Evolutionary conservation across 2,797 vertebrate species (phyloP).

Genomic region (Chloroceryle inda): DNA sequence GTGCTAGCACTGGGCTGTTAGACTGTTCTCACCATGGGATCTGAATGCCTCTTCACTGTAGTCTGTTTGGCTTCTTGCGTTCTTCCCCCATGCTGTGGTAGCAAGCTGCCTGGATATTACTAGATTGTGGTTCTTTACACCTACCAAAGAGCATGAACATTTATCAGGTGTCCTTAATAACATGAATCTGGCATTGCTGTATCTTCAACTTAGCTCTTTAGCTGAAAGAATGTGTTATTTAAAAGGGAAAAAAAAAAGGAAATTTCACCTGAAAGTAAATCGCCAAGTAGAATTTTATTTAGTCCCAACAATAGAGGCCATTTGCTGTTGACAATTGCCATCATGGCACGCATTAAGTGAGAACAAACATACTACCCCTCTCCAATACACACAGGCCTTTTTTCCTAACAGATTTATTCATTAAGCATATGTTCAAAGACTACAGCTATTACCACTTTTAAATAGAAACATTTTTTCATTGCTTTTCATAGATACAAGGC

Average conservation of each 20-base stretch:
- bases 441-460: constrained; percentile 70
- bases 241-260: background rate
- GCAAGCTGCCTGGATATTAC: constrained; percentile 16
- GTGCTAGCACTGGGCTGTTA: background rate
- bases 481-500: constrained; percentile 53
- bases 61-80: background rate
- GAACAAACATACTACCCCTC: constrained; percentile 58
- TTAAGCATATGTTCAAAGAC: constrained; percentile 71
- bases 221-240: background rate
- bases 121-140: background rate
- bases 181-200: background rate
- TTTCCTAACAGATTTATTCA: constrained; percentile 62
- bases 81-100: constrained; percentile 20
- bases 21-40: constrained; percentile 10
- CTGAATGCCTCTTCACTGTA: background rate
- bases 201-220: constrained; percentile 28
- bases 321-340: constrained; percentile 45
- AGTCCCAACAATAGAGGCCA: constrained; percentile 23
- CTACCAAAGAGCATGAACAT: background rate
- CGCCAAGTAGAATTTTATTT: constrained; percentile 12
- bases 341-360: constrained; percentile 37
- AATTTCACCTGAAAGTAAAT: constrained; percentile 40
- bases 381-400: constrained; percentile 54
- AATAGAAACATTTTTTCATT: constrained; percentile 68
- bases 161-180: constrained; percentile 5